phyloP scores from a whole-genome alignment of 2,888 invertebrate species.

The Leptinotarsa peninsularis region DNA sequence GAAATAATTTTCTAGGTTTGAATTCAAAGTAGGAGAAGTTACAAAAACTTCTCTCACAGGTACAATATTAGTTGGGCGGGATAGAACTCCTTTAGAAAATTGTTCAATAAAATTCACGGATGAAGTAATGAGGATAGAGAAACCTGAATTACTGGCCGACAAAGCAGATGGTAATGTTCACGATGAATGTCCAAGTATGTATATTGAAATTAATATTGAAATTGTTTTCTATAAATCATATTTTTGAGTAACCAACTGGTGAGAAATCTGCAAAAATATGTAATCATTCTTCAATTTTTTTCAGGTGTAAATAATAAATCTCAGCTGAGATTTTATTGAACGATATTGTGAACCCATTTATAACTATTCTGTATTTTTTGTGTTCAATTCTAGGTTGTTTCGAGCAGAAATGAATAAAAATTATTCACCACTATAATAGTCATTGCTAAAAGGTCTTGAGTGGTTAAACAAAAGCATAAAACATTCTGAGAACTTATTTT shows the following conservation, averaged over 20 bases:
- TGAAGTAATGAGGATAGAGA: conserved; percentile 77
- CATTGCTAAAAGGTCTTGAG: no score
- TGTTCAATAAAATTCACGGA: conserved; percentile 71
- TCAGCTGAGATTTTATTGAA: no score
- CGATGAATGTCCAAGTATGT: conserved; percentile 15
- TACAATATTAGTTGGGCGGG: conserved; percentile 71
- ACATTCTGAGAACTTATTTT: no score
- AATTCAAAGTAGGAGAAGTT: conserved; percentile 57
- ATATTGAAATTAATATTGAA: neutral
- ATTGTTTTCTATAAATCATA: no score
- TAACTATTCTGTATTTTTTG: no score
- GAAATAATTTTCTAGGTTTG: conserved; percentile 47
- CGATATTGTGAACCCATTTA: no score
- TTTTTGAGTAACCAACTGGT: no score
- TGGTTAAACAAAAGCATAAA: no score
- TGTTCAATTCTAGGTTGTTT: no score
- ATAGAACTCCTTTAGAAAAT: conserved; percentile 71
- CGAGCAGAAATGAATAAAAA: no score
- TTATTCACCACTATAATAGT: no score
- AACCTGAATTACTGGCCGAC: conserved; percentile 62
- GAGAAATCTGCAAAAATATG: no score
- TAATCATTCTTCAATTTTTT: neutral
- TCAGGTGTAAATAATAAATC: neutral
- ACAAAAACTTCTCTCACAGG: conserved; percentile 70
- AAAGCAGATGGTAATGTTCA: conserved; percentile 33